phyloP scores from a whole-genome alignment of 23 tunicate species.

The Corella eumyota region DNA sequence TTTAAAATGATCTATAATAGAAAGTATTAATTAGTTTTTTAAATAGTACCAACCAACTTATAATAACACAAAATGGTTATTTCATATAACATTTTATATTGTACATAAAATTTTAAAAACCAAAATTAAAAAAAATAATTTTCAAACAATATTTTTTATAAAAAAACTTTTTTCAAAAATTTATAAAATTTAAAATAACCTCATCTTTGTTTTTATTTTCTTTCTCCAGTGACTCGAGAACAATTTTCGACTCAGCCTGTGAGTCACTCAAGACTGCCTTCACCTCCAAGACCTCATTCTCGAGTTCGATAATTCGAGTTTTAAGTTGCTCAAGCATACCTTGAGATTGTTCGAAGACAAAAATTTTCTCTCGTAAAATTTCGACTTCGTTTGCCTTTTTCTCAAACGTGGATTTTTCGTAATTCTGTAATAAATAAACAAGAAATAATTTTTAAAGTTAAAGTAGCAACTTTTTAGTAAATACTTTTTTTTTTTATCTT shows the following conservation, averaged over 20 bases:
- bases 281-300: slow-evolving; percentile 43
- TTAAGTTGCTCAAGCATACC: neutral
- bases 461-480: too few species aligned
- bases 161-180: neutral
- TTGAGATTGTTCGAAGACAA: neutral
- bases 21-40: neutral
- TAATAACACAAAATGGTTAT: too few species aligned
- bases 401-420: slow-evolving; percentile 17
- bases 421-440: slow-evolving; percentile 29
- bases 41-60: neutral
- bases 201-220: slow-evolving; percentile 52
- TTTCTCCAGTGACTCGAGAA: slow-evolving; percentile 55
- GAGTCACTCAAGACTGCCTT: slow-evolving; percentile 39
- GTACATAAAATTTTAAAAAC: too few species aligned
- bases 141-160: too few species aligned
- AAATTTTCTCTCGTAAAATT: slow-evolving; percentile 12
- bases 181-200: slow-evolving; percentile 7
- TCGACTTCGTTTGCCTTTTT: slow-evolving; percentile 27
- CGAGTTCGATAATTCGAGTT: slow-evolving; percentile 30
- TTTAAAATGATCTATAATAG: slow-evolving; percentile 22
- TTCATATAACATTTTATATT: too few species aligned
- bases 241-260: slow-evolving; percentile 44
- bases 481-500: too few species aligned
- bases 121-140: too few species aligned
- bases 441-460: too few species aligned